These are phyloP conservation scores for Celastrina argiolus DNA, from an alignment of 2,888 invertebrate species.

Conservation along the genomic window DNA sequence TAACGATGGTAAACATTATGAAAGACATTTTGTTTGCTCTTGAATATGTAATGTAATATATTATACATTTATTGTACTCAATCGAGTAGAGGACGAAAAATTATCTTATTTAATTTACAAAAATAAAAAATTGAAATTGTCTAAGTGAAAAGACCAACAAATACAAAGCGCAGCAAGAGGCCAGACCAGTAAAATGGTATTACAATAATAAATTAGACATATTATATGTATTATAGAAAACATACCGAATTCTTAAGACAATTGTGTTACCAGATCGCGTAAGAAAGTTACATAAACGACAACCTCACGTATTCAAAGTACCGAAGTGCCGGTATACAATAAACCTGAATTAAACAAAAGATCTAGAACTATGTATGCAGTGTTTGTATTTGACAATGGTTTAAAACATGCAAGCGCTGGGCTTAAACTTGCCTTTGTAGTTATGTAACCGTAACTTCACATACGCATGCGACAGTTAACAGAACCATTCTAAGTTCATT, in stretches of 20 bases:
- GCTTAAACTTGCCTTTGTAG: not conserved
- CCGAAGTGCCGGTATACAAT: not conserved
- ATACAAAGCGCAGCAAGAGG: too few species aligned
- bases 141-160: too few species aligned
- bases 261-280: not conserved
- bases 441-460: constrained; percentile 30
- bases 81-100: too few species aligned
- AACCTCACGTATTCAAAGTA: not conserved
- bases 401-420: constrained; percentile 2
- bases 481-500: constrained; percentile 29
- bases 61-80: too few species aligned
- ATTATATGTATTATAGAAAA: not conserved
- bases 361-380: not conserved
- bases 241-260: not conserved
- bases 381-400: not conserved
- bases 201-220: not conserved
- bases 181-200: not conserved
- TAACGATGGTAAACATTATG: constrained; percentile 2
- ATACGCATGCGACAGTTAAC: constrained; percentile 26
- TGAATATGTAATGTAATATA: too few species aligned
- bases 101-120: too few species aligned
- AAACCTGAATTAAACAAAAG: not conserved
- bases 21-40: not conserved
- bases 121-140: too few species aligned
- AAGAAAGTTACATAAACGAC: constrained; percentile 3